phyloP scores from a whole-genome alignment of 1,140 invertebrate genomes.

The Colletes gigas region DNA sequence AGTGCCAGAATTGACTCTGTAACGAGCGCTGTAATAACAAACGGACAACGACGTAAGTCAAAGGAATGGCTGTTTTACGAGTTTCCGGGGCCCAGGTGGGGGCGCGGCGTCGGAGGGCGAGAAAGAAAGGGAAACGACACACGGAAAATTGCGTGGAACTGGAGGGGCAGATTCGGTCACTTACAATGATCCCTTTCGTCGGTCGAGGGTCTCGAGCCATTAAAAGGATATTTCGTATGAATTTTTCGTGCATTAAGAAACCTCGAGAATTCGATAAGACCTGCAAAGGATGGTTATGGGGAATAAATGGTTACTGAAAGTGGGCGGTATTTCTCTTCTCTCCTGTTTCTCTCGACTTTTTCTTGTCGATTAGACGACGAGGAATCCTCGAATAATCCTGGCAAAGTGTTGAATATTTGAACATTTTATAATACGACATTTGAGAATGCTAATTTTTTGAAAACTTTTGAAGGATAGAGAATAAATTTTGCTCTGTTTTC shows the following conservation, averaged over 20 bases:
- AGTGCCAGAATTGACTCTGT: slow-evolving; percentile 66
- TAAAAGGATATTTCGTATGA: slow-evolving; percentile 56
- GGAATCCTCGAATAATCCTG: no score
- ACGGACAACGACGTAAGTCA: slow-evolving; percentile 70
- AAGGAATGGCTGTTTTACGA: slow-evolving; percentile 74
- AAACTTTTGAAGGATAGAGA: no score
- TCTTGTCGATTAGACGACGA: no score
- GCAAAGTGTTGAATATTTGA: no score
- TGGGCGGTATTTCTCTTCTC: background rate
- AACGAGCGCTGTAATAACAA: slow-evolving; percentile 69
- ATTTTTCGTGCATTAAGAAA: slow-evolving; percentile 44
- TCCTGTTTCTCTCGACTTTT: background rate
- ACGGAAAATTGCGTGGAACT: background rate
- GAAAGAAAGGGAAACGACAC: background rate
- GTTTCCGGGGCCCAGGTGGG: slow-evolving; percentile 52
- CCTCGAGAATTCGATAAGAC: slow-evolving; percentile 30
- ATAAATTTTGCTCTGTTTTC: no score
- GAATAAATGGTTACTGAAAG: background rate
- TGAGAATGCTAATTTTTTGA: no score
- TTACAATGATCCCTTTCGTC: slow-evolving; percentile 2
- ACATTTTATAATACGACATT: no score
- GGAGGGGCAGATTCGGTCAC: background rate
- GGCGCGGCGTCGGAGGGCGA: background rate
- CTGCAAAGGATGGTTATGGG: background rate
- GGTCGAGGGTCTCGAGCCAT: slow-evolving; percentile 32